Base-by-base conservation (phyloP, 2,888 invertebrate genomes). In the Saturnia pavonia region DNA sequence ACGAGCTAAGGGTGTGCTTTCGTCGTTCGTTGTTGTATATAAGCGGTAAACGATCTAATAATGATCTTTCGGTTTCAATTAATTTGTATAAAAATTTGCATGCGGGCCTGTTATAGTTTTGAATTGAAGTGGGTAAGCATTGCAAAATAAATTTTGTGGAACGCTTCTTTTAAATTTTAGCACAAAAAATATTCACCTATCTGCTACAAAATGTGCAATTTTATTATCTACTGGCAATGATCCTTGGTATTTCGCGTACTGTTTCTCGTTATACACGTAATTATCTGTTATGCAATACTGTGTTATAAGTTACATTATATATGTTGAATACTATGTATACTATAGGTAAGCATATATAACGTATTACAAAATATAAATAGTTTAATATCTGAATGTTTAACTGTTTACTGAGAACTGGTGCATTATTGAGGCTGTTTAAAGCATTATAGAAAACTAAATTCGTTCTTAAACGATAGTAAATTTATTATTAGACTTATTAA, bases 201-300 rank as follows among this genome's bases (percentile, higher is more conserved):
- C 22, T 54, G 9, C 19, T 22, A 22, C 19, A n/a, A 54, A 54
- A 54, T 11, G n/a, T 22, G 54, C 22, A 54, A 54, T n/a, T 54
- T 54, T 11, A 54, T n/a, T 54, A 54, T 22, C n/a, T 22, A 22
- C 22, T 54, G 48, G 48, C 34, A 69, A 75, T 69, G 72, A 75
- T 74, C 75, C 75, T 77, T 78, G 74, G 73, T 76, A 77, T 77
- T 73, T 73, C 63, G 25, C 69, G 60, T 9, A 45, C 42, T 42
- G 68, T 69, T 66, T 66, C 68, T 70, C 45, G 68, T 67, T 68
- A 65, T 43, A 66, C 54, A 57, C 66, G 25, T 69, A 60, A 69
- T 69, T 69, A 65, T 69, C 60, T 60, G 67, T 60, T 71, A 57
- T 19, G 63, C 51, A 72, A 72, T 34, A 67, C 67, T 69, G 54